Evolutionary conservation across 2,113 vertebrate species (phyloP).

Genomic region (Pluvianellus socialis): DNA sequence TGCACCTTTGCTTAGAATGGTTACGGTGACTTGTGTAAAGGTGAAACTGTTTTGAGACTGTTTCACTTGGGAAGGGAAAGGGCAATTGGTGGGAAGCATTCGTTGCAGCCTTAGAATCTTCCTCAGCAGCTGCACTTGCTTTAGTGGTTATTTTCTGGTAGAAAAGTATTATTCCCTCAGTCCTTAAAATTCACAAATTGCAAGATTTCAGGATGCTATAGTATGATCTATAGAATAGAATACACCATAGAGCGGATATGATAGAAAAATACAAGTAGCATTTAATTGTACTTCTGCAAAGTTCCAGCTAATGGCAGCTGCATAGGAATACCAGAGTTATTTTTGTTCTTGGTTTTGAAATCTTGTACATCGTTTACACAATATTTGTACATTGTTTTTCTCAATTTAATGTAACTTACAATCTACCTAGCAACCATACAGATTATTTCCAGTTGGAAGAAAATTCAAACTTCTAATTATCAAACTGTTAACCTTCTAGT

Average conservation of each 20-base stretch:
- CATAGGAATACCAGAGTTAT: not conserved
- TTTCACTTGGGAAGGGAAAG: not conserved
- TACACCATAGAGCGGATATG: not conserved
- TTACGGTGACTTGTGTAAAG: not conserved
- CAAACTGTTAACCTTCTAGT: not conserved
- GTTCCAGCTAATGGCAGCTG: not conserved
- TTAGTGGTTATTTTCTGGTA: not conserved
- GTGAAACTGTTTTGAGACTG: not conserved
- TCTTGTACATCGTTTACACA: not conserved
- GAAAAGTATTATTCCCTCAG: not conserved
- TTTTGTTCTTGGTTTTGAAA: not conserved
- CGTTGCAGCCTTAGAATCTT: not conserved
- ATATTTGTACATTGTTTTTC: not conserved
- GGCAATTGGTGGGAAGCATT: not conserved
- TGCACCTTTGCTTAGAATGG: not conserved
- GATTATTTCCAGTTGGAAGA: not conserved
- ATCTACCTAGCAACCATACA: not conserved
- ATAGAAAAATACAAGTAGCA: not conserved
- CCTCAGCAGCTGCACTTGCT: not conserved
- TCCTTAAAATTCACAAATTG: not conserved
- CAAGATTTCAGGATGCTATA: not conserved
- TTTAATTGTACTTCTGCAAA: not conserved
- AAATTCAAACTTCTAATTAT: not conserved
- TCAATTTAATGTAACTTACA: not conserved
- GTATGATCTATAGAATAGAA: not conserved